Evolutionary conservation across 37 sponge, comb jelly and placozoan species (phyloP).

Genomic region (Cliona cf. orientalis): DNA sequence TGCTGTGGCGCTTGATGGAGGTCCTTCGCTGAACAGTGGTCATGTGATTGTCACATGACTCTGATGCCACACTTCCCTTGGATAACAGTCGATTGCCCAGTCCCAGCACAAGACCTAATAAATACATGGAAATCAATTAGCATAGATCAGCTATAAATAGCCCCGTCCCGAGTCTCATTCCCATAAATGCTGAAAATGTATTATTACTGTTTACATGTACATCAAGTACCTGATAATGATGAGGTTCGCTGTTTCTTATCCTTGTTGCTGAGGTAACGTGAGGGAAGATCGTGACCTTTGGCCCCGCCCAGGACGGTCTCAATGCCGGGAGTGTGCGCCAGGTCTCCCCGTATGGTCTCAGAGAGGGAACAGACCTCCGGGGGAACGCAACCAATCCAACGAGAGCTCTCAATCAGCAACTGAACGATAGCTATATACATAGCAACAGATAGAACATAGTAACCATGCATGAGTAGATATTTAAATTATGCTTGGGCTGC

Average conservation of each 20-base stretch:
- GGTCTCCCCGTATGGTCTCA: not conserved
- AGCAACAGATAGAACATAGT: not conserved
- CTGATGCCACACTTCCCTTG: not conserved
- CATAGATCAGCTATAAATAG: no score
- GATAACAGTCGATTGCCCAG: conserved; percentile 16
- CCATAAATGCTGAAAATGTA: no score
- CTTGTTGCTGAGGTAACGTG: not conserved
- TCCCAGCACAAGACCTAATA: conserved; percentile 37
- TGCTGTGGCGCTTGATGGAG: no score
- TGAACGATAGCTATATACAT: conserved; percentile 23
- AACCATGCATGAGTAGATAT: not conserved
- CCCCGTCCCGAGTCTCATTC: no score
- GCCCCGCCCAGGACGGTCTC: not conserved
- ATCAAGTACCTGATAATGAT: conserved; percentile 49
- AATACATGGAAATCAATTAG: no score
- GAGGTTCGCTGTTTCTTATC: conserved; percentile 14
- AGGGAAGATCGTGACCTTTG: not conserved
- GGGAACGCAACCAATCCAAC: conserved; percentile 46
- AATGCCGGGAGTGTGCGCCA: not conserved
- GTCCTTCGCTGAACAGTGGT: not conserved
- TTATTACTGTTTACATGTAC: no score
- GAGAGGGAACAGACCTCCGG: conserved; percentile 2
- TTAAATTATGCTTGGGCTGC: no score
- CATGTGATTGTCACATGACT: conserved; percentile 17
- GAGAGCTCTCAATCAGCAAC: conserved; percentile 36